phyloP scores from a whole-genome alignment of 2,888 invertebrate genomes.

The Saturnia japonica region DNA sequence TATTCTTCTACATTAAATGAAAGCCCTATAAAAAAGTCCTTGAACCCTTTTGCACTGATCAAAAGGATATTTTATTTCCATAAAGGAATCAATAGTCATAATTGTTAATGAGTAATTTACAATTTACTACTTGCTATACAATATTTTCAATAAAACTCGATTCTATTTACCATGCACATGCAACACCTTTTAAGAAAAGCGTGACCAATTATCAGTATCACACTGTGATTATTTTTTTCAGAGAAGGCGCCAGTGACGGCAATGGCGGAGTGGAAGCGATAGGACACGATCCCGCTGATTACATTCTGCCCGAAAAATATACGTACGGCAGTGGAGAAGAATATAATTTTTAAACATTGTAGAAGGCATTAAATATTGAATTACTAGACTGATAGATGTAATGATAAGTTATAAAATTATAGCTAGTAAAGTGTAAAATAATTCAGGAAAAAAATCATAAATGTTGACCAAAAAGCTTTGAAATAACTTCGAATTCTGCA shows the following conservation, averaged over 20 bases:
- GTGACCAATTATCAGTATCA: neutral
- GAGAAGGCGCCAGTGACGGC: conserved; percentile 64
- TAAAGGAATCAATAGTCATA: neutral
- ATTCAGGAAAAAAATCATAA: neutral
- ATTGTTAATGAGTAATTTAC: neutral
- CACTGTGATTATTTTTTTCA: conserved; percentile 34
- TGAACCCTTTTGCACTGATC: neutral
- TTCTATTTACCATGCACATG: neutral
- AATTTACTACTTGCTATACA: neutral
- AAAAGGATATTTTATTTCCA: neutral
- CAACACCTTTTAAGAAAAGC: neutral
- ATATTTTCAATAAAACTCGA: neutral
- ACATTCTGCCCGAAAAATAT: conserved; percentile 69
- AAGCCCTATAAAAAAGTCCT: neutral
- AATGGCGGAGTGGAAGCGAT: conserved; percentile 71
- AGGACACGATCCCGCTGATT: conserved; percentile 71
- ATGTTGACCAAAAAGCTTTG: neutral
- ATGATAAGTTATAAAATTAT: neutral
- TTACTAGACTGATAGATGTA: conserved; percentile 28
- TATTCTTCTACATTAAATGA: too few species aligned
- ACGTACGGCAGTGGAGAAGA: conserved; percentile 70
- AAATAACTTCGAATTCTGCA: neutral
- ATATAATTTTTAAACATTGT: conserved; percentile 54
- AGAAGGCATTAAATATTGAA: conserved; percentile 1
- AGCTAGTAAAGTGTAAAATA: neutral